These are phyloP conservation scores for Odocoileus virginianus DNA, from an alignment of 2,113 vertebrate genomes.

Conservation along the genomic window DNA sequence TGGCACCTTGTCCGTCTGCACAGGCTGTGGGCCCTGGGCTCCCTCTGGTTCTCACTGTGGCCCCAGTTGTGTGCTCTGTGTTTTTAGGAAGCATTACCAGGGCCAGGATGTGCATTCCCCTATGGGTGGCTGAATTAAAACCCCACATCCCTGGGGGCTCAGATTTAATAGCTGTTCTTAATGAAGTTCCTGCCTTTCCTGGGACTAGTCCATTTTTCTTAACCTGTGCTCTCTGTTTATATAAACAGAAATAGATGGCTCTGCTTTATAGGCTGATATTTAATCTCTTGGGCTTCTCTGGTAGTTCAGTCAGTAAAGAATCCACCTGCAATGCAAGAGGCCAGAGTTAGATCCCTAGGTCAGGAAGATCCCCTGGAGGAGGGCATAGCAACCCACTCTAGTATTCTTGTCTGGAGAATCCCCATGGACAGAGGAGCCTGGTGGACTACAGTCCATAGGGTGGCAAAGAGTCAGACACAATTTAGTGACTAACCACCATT, in stretches of 20 bases:
- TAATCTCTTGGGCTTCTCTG: background rate
- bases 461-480: background rate
- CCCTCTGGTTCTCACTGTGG: background rate
- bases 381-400: background rate
- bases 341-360: background rate
- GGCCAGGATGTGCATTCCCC: background rate
- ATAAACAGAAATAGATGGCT: background rate
- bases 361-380: background rate
- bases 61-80: background rate
- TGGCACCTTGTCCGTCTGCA: background rate
- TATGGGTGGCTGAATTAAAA: background rate
- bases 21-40: background rate
- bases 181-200: background rate
- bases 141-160: background rate
- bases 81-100: background rate
- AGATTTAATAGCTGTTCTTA: background rate
- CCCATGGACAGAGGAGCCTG: background rate
- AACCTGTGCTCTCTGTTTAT: background rate
- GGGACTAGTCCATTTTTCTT: background rate
- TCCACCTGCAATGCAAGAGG: background rate
- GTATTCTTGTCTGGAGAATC: background rate
- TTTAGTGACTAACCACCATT: background rate
- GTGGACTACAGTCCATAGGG: fast-evolving
- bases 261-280: background rate
- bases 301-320: background rate